These are phyloP conservation scores for Napeogenes sylphis DNA, from an alignment of 2,888 invertebrate genomes.

Conservation along the genomic window DNA sequence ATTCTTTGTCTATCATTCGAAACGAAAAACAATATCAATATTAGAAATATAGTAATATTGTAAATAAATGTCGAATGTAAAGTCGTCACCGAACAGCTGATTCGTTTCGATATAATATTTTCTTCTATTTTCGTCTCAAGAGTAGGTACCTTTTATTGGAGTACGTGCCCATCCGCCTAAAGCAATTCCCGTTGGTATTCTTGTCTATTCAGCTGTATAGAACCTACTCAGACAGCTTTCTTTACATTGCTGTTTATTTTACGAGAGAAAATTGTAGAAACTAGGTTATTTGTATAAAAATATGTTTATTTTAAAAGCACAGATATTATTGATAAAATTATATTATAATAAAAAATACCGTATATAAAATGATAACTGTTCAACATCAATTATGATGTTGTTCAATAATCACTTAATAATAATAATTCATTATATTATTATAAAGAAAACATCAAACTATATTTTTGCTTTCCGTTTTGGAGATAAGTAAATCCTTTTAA, in stretches of 20 bases:
- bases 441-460: too few species aligned
- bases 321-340: too few species aligned
- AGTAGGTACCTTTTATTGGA: conserved; percentile 23
- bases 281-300: conserved; percentile 35
- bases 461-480: too few species aligned
- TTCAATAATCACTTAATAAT: too few species aligned
- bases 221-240: conserved; percentile 5
- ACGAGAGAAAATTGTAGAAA: conserved; percentile 9
- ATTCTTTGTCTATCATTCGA: too few species aligned
- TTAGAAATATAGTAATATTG: neutral
- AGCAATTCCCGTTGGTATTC: conserved; percentile 10
- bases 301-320: too few species aligned
- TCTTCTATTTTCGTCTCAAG: conserved; percentile 11
- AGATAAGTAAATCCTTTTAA: too few species aligned
- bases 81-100: conserved; percentile 1
- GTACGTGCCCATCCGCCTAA: conserved; percentile 23
- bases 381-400: too few species aligned
- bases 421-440: too few species aligned
- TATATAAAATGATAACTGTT: too few species aligned
- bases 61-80: neutral
- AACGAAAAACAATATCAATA: too few species aligned
- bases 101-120: conserved; percentile 11
- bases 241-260: conserved; percentile 5
- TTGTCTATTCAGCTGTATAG: conserved; percentile 1
- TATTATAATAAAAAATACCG: too few species aligned